Percentiles rank a stretch among this genome's conserved stretches.
These are phyloP conservation scores for Saccostrea glomerata DNA, from an alignment of 1,140 invertebrate species.

Conservation along the genomic window DNA sequence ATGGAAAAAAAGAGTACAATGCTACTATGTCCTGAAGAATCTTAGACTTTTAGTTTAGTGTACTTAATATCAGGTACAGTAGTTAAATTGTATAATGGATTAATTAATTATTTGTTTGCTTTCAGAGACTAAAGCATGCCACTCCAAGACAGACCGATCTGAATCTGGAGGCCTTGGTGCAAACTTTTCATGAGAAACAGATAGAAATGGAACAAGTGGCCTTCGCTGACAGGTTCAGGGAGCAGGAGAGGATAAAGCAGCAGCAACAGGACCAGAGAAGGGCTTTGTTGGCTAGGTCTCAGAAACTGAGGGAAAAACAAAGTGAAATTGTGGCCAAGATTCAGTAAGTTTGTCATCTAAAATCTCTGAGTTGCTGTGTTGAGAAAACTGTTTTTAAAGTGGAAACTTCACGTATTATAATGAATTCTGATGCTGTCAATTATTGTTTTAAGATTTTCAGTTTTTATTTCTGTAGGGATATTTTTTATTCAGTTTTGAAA, in stretches of 20 bases:
- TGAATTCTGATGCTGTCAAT: too few species aligned
- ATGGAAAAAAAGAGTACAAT: too few species aligned
- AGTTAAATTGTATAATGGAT: too few species aligned
- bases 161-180: conserved; percentile 73
- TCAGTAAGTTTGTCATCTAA: conserved; percentile 71
- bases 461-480: too few species aligned
- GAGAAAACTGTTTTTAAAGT: too few species aligned
- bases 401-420: too few species aligned
- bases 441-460: too few species aligned
- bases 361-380: not conserved
- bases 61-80: too few species aligned
- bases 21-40: too few species aligned
- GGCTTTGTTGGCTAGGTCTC: conserved; percentile 71
- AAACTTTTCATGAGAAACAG: conserved; percentile 76
- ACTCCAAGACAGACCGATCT: conserved; percentile 78
- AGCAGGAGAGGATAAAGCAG: conserved; percentile 71
- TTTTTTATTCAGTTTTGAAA: too few species aligned
- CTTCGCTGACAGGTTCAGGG: conserved; percentile 75
- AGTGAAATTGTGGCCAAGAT: conserved; percentile 79
- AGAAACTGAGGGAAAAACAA: conserved; percentile 71
- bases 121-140: conserved; percentile 76
- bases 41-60: too few species aligned
- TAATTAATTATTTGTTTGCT: not conserved
- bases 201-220: conserved; percentile 76
- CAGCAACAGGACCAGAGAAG: conserved; percentile 73